phyloP scores from a whole-genome alignment of 53 echinoderm and acorn worm genomes.

The Paracentrotus lividus region DNA sequence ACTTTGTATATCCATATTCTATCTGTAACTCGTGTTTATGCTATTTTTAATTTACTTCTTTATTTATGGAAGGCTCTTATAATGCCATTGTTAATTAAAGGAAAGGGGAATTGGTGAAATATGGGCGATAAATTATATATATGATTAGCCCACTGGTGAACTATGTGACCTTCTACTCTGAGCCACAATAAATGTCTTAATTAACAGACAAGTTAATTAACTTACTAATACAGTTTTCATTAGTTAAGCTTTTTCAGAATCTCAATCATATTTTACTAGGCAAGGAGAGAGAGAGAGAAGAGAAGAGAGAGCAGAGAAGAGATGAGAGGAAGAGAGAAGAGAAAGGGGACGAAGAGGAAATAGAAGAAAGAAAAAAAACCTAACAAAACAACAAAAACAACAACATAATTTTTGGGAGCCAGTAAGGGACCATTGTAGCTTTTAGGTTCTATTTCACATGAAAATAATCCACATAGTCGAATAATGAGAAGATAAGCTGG shows the following conservation, averaged over 20 bases:
- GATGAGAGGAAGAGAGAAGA: not conserved
- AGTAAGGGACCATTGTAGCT: not conserved
- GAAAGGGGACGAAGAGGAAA: not conserved
- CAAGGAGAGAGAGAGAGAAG: not conserved
- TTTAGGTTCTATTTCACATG: not conserved
- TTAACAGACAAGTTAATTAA: not conserved
- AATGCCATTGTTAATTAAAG: too few relatives aligned
- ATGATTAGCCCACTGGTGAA: not conserved
- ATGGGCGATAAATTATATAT: not conserved
- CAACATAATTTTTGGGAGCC: not conserved
- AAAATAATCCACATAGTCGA: not conserved
- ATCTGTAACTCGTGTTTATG: not conserved
- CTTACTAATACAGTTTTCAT: not conserved
- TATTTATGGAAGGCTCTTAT: not conserved
- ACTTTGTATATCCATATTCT: not conserved
- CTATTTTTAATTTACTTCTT: not conserved
- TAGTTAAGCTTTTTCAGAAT: not conserved
- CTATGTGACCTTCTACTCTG: not conserved
- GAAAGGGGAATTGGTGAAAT: too few relatives aligned
- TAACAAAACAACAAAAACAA: not conserved
- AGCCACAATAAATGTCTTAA: not conserved
- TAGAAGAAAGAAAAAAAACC: not conserved
- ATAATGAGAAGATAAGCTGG: not conserved
- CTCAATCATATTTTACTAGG: not conserved
- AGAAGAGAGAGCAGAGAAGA: not conserved